Evolutionary conservation across 2,888 invertebrate species (phyloP), one percentile per base, ranked within the genome.

Genomic region (Hoplodrina blanda): DNA sequence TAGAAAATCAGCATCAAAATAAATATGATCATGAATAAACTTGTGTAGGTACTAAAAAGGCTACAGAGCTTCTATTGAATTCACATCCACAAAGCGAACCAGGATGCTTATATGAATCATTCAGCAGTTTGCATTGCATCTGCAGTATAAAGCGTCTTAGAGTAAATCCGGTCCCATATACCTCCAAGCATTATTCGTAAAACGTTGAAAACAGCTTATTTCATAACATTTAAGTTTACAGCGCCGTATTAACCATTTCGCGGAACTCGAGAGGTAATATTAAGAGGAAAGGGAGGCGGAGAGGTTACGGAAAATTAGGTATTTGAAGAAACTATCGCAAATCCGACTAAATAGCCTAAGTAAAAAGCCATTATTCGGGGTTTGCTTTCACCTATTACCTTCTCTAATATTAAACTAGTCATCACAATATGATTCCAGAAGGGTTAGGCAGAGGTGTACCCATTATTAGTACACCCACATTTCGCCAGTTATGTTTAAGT

Each of bases 171-270:
- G 67, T 60, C 30, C 30, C 68, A 56, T 78, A 69, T 67, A 74
- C 66, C 69, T 73, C 50, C 25, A 8, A 81, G 67, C n/a, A 56
- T 80, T 80, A 80, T 66, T 65, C 83, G 67, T 67, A 73, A 80
- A 79, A 73, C 57, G 72, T 73, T 71, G 52, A 57, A 62, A 78
- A 78, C 67, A 66, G 69, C 76, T 80, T 85, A 84, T 84, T 83
- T 79, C 74, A 76, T 80, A 85, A 78, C 81, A 70, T 79, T 75
- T 78, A 72, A 70, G 76, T 68, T 69, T 59, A 53, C 60, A 76
- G 80, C 56, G 70, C 65, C 81, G 70, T 84, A 82, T 88, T 83
- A 84, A 85, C 77, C 86, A 85, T 87, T 84, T 83, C 82, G 76
- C 76, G 77, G 72, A 78, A 54, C 69, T 80, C 66, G 62, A 79